These are phyloP conservation scores for Polyploca ridens DNA, from an alignment of 2,888 invertebrate species.

Conservation along the genomic window DNA sequence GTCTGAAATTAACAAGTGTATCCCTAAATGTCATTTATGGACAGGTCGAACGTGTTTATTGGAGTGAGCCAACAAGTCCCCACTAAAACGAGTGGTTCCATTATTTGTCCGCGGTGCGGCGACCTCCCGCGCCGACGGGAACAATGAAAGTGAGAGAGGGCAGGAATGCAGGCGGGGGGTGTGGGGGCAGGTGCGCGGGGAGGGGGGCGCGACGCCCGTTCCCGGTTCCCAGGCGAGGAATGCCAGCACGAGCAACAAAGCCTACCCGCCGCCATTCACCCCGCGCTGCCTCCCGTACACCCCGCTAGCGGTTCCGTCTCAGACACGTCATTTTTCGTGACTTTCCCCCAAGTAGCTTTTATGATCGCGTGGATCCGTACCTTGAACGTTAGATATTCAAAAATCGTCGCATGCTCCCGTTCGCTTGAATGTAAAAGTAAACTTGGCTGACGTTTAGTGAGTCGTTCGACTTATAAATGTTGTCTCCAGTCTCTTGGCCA, in stretches of 20 bases:
- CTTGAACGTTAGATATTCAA: slow-evolving; percentile 58
- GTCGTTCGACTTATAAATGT: not conserved
- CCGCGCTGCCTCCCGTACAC: slow-evolving; percentile 49
- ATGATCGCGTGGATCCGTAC: slow-evolving; percentile 53
- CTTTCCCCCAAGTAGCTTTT: slow-evolving; percentile 70
- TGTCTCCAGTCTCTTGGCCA: not conserved
- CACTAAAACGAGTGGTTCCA: slow-evolving; percentile 72
- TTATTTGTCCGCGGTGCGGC: slow-evolving; percentile 72
- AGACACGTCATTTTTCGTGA: slow-evolving; percentile 75
- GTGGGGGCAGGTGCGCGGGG: slow-evolving; percentile 51
- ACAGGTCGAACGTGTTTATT: slow-evolving; percentile 72
- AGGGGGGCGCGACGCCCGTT: slow-evolving; percentile 55
- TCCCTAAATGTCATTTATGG: slow-evolving; percentile 73
- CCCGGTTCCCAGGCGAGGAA: slow-evolving; percentile 84
- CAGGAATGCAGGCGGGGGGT: slow-evolving; percentile 74
- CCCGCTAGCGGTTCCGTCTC: slow-evolving; percentile 61
- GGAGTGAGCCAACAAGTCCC: slow-evolving; percentile 67
- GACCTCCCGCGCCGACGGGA: slow-evolving; percentile 82
- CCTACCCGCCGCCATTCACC: slow-evolving; percentile 80
- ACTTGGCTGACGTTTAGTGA: slow-evolving; percentile 33
- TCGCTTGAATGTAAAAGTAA: slow-evolving; percentile 47
- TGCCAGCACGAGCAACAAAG: slow-evolving; percentile 82
- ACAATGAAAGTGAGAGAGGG: slow-evolving; percentile 84
- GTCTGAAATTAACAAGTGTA: slow-evolving; percentile 58
- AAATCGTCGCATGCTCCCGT: slow-evolving; percentile 51